Evolutionary conservation across 2,888 invertebrate species (phyloP).

Genomic region (Ectemnius lituratus): DNA sequence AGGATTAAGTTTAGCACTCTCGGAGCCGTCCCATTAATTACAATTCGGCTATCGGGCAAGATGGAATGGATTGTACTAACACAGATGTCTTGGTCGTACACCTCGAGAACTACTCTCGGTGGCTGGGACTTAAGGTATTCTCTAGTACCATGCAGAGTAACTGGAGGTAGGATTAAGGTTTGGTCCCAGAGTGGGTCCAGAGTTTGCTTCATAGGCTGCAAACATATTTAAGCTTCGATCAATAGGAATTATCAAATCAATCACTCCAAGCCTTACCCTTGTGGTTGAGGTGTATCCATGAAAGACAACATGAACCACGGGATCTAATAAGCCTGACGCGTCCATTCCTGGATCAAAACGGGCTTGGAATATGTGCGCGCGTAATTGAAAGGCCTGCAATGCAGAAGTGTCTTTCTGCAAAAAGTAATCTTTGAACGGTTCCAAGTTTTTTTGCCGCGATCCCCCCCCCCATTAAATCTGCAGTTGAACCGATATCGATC

Average conservation of each 20-base stretch:
- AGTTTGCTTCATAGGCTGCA: conserved; percentile 75
- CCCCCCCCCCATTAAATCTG: no score
- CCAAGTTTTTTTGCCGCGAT: no score
- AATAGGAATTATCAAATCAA: no score
- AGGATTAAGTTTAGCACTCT: no score
- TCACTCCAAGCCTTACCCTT: conserved; percentile 67
- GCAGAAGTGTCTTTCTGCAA: conserved; percentile 35
- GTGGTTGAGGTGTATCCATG: conserved; percentile 75
- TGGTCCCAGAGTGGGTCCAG: conserved; percentile 83
- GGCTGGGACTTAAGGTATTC: conserved; percentile 75
- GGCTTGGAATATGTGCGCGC: conserved; percentile 85
- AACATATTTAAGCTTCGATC: neutral
- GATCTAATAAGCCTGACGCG: conserved; percentile 79
- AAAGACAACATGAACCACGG: conserved; percentile 77
- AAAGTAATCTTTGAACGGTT: no score
- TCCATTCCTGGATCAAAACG: conserved; percentile 82
- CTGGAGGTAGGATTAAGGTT: conserved; percentile 78
- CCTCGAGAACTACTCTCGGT: conserved; percentile 77
- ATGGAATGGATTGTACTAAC: conserved; percentile 65
- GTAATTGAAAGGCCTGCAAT: conserved; percentile 81
- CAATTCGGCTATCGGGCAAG: no score
- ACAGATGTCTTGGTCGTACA: conserved; percentile 78
- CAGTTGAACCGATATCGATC: no score
- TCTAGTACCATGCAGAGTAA: conserved; percentile 76
- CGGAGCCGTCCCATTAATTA: no score